Conservation (phyloP, 2,888 invertebrate species). For the Nephrotoma guestfalica region DNA sequence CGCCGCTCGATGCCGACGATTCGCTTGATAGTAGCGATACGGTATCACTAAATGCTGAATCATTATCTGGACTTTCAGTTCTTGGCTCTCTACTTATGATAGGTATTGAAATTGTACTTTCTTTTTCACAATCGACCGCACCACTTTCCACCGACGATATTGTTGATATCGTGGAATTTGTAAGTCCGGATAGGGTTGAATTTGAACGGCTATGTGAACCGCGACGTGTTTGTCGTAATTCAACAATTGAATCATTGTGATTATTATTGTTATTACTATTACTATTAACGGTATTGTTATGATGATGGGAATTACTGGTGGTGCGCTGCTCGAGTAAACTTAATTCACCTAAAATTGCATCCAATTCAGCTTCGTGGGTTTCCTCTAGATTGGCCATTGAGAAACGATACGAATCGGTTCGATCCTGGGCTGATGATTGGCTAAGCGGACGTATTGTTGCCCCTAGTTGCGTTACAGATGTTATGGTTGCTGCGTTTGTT, state of each 20-base stretch:
- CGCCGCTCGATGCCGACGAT: constrained; percentile 83
- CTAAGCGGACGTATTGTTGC: constrained; percentile 14
- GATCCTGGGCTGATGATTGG: constrained; percentile 17
- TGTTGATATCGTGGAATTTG: constrained; percentile 20
- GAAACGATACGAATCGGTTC: constrained; percentile 82
- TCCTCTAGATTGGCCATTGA: constrained; percentile 95
- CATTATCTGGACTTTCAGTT: constrained; percentile 92
- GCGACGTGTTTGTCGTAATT: constrained; percentile 17
- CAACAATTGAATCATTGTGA: constrained; percentile 7
- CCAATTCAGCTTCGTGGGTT: constrained; percentile 90
- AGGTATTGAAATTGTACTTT: constrained; percentile 13
- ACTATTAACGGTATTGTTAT: background rate
- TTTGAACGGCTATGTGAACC: constrained; percentile 27
- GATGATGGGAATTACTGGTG: constrained; percentile 14
- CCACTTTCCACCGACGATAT: constrained; percentile 30
- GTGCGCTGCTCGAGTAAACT: constrained; percentile 72
- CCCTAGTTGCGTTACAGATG: constrained; percentile 10
- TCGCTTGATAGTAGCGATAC: constrained; percentile 81
- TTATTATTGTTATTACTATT: background rate
- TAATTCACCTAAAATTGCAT: constrained; percentile 90
- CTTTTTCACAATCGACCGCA: constrained; percentile 11
- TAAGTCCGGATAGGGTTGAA: constrained; percentile 27
- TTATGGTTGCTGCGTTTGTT: constrained; percentile 10
- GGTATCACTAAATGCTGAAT: constrained; percentile 96
- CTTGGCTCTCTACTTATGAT: constrained; percentile 37